These are phyloP conservation scores for Phrixothrix hirtus DNA, from an alignment of 2,888 invertebrate species.

Conservation along the genomic window DNA sequence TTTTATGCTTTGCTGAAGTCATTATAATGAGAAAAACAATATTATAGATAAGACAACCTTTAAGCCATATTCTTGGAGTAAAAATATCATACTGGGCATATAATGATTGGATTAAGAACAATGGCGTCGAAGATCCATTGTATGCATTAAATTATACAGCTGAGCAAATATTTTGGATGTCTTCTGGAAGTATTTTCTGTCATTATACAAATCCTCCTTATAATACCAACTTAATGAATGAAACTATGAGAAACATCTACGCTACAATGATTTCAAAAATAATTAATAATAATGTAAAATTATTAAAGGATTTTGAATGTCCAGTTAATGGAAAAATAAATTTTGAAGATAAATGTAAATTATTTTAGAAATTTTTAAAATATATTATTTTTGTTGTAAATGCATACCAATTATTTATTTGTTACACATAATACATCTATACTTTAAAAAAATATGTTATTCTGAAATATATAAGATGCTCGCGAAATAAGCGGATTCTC, in stretches of 20 bases:
- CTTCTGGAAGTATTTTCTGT: constrained; percentile 9
- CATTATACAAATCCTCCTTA: background rate
- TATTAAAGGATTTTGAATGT: constrained; percentile 2
- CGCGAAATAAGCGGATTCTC: too few relatives aligned
- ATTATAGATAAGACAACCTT: constrained; percentile 2
- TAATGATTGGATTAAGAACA: constrained; percentile 63
- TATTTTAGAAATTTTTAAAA: too few relatives aligned
- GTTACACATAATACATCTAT: too few relatives aligned
- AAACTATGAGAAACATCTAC: background rate
- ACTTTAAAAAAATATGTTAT: too few relatives aligned
- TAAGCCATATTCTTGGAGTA: constrained; percentile 60
- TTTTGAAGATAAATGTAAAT: background rate
- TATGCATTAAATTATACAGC: constrained; percentile 1
- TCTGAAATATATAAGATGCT: too few relatives aligned
- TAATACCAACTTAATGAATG: background rate
- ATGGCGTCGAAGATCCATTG: constrained; percentile 1
- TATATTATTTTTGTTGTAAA: too few relatives aligned
- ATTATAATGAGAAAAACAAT: too few relatives aligned
- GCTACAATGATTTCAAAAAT: background rate
- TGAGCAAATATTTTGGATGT: constrained; percentile 21
- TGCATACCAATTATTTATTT: too few relatives aligned
- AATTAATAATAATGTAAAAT: constrained; percentile 3
- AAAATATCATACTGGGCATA: constrained; percentile 86
- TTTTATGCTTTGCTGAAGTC: too few relatives aligned
- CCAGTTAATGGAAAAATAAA: background rate